Percentiles rank a stretch among this genome's conserved stretches.
Conservation (phyloP, 2,113 vertebrate genomes). For the Engraulis encrasicolus region DNA sequence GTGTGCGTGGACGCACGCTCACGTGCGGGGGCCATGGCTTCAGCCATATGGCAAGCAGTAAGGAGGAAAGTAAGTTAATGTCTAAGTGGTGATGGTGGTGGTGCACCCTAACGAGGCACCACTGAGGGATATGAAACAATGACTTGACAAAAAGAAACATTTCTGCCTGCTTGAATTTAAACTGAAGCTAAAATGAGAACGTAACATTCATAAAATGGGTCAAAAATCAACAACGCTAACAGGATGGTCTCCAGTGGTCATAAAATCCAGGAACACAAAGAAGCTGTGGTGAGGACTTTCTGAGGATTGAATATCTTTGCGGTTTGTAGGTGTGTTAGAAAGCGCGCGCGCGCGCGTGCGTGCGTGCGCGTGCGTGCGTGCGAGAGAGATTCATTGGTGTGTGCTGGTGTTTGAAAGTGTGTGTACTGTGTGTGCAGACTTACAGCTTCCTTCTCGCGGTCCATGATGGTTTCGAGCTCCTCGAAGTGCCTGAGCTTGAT, state of each 20-base stretch:
- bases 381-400: not conserved
- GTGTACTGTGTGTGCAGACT: slow-evolving; percentile 60
- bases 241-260: not conserved
- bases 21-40: not conserved
- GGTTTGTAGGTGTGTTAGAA: no score
- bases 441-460: slow-evolving; percentile 95
- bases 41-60: not conserved
- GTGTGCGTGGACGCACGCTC: no score
- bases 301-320: no score
- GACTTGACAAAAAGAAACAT: not conserved
- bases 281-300: no score
- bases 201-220: no score
- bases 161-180: not conserved
- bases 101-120: no score
- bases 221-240: not conserved
- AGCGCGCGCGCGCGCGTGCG: no score
- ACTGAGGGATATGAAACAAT: not conserved
- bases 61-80: no score
- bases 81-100: no score
- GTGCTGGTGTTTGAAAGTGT: not conserved
- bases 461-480: slow-evolving; percentile 98
- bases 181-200: no score
- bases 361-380: not conserved
- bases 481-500: slow-evolving; percentile 98
- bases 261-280: no score